Percentiles rank a stretch among this genome's conserved stretches.
Conservation (phyloP, 2,113 vertebrate genomes). For the Anoura caudifer region DNA sequence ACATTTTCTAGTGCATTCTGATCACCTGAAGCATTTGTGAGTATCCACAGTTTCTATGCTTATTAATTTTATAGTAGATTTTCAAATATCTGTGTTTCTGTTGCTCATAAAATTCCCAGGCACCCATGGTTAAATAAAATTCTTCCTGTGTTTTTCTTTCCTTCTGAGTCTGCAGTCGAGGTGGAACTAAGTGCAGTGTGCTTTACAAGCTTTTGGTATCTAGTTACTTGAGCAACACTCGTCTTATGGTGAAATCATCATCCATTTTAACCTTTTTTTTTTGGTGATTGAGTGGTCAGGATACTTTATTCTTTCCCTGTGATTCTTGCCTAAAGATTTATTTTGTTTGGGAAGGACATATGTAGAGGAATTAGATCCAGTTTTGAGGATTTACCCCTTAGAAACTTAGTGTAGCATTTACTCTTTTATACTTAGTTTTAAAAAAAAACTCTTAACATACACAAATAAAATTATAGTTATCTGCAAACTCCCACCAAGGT, state of each 20-base stretch:
- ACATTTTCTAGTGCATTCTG: slow-evolving; percentile 23
- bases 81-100: not conserved
- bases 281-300: not conserved
- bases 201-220: not conserved
- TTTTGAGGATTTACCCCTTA: slow-evolving; percentile 24
- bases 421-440: not conserved
- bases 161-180: not conserved
- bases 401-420: not conserved
- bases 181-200: not conserved
- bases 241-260: not conserved
- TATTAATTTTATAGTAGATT: slow-evolving; percentile 20
- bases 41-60: slow-evolving; percentile 4
- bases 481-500: not conserved
- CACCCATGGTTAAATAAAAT: not conserved
- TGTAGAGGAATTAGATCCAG: not conserved
- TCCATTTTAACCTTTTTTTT: too few relatives aligned
- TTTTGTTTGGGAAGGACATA: not conserved
- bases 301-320: not conserved
- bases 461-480: not conserved
- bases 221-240: slow-evolving; percentile 6
- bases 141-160: not conserved
- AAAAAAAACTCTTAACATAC: not conserved
- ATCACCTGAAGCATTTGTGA: not conserved
- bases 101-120: slow-evolving; percentile 19
- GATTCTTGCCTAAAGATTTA: slow-evolving; percentile 6